Evolutionary conservation across 2,888 invertebrate genomes (phyloP).

Genomic region (Xylocampa areola): DNA sequence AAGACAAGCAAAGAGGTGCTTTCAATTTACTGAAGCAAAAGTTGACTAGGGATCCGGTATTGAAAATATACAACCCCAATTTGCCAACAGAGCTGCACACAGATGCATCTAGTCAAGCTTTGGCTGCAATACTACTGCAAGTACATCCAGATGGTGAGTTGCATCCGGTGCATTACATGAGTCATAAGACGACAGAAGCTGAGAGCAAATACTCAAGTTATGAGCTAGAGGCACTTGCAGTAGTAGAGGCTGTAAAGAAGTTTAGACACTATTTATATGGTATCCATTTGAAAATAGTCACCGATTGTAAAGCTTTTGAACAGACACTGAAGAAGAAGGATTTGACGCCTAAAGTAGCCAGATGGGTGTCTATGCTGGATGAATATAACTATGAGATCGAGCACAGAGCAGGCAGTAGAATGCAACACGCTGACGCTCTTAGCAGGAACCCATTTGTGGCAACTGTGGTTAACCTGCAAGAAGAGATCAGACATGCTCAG

Average conservation of each 20-base stretch:
- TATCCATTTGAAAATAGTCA: neutral
- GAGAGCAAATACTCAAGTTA: neutral
- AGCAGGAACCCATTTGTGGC: constrained; percentile 34
- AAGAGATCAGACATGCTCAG: constrained; percentile 5
- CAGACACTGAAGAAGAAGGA: neutral
- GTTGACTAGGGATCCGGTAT: neutral
- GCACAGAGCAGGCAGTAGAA: constrained; percentile 41
- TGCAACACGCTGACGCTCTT: constrained; percentile 63
- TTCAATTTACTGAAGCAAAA: neutral
- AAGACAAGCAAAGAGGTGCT: neutral
- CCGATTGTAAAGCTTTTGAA: neutral
- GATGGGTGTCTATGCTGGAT: constrained; percentile 2
- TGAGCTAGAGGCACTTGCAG: neutral
- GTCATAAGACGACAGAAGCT: neutral
- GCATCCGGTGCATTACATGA: neutral
- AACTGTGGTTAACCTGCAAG: neutral
- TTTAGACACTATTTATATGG: neutral
- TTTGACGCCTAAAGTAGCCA: neutral
- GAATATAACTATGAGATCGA: constrained; percentile 25
- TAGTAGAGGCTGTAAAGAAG: neutral
- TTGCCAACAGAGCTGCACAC: neutral
- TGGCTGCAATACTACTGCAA: neutral
- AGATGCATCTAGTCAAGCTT: neutral
- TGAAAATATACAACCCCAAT: neutral
- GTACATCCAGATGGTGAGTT: neutral